Evolutionary conservation across 1,140 invertebrate species (phyloP).

Genomic region (Kradibia gibbosae): DNA sequence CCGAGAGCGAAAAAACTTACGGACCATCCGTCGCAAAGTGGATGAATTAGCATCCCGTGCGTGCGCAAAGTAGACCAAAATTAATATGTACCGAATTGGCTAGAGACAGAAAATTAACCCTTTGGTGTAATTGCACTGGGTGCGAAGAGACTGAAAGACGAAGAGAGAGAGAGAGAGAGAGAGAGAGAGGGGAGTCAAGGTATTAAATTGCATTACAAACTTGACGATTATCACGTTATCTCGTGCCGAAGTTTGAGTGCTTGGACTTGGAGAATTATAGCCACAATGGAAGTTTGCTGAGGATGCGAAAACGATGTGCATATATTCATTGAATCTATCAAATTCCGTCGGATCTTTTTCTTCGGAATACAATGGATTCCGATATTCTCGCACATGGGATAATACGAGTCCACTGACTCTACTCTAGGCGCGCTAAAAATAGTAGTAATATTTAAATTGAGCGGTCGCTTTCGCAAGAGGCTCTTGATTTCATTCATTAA

Average conservation of each 20-base stretch:
- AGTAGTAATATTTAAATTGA: too few relatives aligned
- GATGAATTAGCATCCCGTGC: constrained; percentile 22
- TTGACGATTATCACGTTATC: constrained; percentile 52
- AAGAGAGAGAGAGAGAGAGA: too few relatives aligned
- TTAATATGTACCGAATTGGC: constrained; percentile 36
- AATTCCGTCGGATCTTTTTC: constrained; percentile 12
- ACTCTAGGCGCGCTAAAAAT: too few relatives aligned
- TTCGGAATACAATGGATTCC: too few relatives aligned
- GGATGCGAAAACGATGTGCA: constrained; percentile 6
- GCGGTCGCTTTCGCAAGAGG: too few relatives aligned
- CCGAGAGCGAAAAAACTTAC: neutral
- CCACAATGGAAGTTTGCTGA: constrained; percentile 37
- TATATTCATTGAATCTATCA: constrained; percentile 34
- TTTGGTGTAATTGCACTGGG: constrained; percentile 16
- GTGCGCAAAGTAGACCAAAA: neutral
- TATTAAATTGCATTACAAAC: constrained; percentile 52
- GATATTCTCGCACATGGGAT: too few relatives aligned
- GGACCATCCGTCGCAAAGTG: neutral
- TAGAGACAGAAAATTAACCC: constrained; percentile 37
- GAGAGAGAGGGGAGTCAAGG: neutral
- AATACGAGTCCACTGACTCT: too few relatives aligned
- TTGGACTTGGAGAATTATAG: constrained; percentile 33
- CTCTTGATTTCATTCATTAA: too few relatives aligned
- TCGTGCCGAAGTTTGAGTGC: constrained; percentile 42
- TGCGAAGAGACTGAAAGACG: too few relatives aligned